phyloP scores from a whole-genome alignment of 2,113 vertebrate species.

The Lipophrys pholis region DNA sequence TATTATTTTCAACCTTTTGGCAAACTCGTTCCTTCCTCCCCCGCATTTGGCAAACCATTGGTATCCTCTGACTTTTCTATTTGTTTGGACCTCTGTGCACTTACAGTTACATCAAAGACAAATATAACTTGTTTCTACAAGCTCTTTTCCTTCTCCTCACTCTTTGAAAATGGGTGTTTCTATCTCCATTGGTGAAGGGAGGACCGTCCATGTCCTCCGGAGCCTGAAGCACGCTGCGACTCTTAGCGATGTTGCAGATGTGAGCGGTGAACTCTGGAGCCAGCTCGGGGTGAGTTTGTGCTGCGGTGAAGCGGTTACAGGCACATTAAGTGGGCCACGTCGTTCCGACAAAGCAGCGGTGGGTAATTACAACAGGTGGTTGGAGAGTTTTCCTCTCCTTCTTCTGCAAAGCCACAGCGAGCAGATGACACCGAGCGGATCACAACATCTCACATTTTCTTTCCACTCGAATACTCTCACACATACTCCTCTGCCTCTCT shows the following conservation, averaged over 20 bases:
- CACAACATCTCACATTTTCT: slow-evolving; percentile 65
- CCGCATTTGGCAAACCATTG: no score
- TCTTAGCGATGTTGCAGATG: not conserved
- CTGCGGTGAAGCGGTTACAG: slow-evolving; percentile 42
- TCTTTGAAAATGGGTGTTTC: not conserved
- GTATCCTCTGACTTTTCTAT: no score
- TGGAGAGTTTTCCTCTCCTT: slow-evolving; percentile 44
- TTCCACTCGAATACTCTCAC: slow-evolving; percentile 49
- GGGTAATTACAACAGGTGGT: slow-evolving; percentile 73
- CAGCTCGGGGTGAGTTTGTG: slow-evolving; percentile 51
- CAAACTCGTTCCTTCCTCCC: no score
- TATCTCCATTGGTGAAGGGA: not conserved
- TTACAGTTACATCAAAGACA: no score
- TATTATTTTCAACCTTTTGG: no score
- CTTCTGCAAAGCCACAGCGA: slow-evolving; percentile 35
- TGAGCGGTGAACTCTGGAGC: not conserved
- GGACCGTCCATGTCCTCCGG: slow-evolving; percentile 15
- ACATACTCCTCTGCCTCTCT: slow-evolving; percentile 26
- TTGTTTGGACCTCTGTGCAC: no score
- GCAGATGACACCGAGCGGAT: slow-evolving; percentile 69
- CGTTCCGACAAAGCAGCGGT: slow-evolving; percentile 60
- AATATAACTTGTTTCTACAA: no score
- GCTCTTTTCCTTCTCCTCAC: no score
- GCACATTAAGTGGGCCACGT: slow-evolving; percentile 55
- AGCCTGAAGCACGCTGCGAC: not conserved